Conservation (phyloP, 2,888 invertebrate species). For the Drosophila birchii region DNA sequence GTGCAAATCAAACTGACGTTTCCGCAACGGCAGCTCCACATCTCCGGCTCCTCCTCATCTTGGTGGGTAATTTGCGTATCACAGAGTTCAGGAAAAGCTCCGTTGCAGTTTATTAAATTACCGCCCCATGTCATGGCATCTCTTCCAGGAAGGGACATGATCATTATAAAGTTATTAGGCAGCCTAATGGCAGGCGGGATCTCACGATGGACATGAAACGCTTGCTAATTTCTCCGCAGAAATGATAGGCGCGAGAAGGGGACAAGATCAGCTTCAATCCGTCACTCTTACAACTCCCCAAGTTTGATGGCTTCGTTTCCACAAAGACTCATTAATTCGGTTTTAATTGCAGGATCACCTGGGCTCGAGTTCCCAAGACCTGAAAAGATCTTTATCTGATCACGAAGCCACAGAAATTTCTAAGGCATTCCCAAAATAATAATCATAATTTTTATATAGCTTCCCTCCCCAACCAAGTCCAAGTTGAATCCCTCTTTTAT, state of each 20-base stretch:
- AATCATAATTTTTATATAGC: constrained; percentile 47
- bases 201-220: constrained; percentile 34
- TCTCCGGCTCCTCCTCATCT: constrained; percentile 1
- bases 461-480: constrained; percentile 1
- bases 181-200: constrained; percentile 47
- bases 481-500: constrained; percentile 20
- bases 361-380: constrained; percentile 19
- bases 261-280: constrained; percentile 4
- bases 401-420: constrained; percentile 37
- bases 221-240: constrained; percentile 31
- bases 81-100: constrained; percentile 41
- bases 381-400: constrained; percentile 34
- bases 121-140: constrained; percentile 57
- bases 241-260: constrained; percentile 3
- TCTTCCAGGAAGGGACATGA: constrained; percentile 61
- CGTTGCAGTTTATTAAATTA: constrained; percentile 76
- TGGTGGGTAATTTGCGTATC: constrained; percentile 39
- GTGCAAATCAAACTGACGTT: constrained; percentile 81
- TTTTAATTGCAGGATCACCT: constrained; percentile 71
- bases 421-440: constrained; percentile 57
- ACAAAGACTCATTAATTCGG: constrained; percentile 66
- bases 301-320: constrained; percentile 32
- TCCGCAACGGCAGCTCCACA: constrained; percentile 66
- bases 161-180: constrained; percentile 81
- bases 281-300: constrained; percentile 22